Base-by-base conservation (phyloP, 2,797 vertebrate genomes). In the Orientallactaga sibirica region DNA sequence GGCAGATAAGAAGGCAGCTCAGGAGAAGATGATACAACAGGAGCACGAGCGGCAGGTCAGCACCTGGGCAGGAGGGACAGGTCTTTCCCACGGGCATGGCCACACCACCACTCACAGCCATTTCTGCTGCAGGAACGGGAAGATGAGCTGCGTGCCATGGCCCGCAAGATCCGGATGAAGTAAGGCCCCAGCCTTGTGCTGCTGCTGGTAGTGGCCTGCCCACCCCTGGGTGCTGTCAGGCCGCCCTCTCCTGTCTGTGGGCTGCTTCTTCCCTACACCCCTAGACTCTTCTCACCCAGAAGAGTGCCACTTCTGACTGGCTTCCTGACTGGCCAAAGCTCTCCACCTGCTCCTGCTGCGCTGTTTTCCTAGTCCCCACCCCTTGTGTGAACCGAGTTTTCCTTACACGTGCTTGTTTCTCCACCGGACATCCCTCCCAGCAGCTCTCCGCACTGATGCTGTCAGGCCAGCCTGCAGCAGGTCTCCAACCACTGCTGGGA, bases 121-220 rank as follows among this genome's bases (percentile, higher is more conserved):
- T 10, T 24, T 97, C 73, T 97, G 84, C 96, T 80, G 61, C 97
- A 99, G 99, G 99, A 99, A 93, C 98, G 99, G 37, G 99, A 99
- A 88, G 99, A 99, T 25, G 99, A 99, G 90, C 98, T 99, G 2
- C 98, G 99, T 64, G 99, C 99, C 97, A 99, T 99, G 99, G 99
- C 99, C 95, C 98, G 99, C 93, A 99, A 99, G 97, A 99, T 99
- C 93, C 99, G 99, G 43, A 99, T 99, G 99, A 99, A 99, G 99
- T 99, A 98, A 99, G 98, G 73, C 48, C 12, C 90, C 76, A 11
- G 22, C 16, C 83, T 20, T 20, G 48, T 19, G 6, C 58, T 64
- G 27, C 10, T 78, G 10, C 19, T 6, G 7, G 24, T 5, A 14
- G 10, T 25, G 3, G 2, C 41, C 70, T 2, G n/a, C 22, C 16